phyloP scores from a whole-genome alignment of 2,888 invertebrate genomes.

The Luffia ferchaultella region DNA sequence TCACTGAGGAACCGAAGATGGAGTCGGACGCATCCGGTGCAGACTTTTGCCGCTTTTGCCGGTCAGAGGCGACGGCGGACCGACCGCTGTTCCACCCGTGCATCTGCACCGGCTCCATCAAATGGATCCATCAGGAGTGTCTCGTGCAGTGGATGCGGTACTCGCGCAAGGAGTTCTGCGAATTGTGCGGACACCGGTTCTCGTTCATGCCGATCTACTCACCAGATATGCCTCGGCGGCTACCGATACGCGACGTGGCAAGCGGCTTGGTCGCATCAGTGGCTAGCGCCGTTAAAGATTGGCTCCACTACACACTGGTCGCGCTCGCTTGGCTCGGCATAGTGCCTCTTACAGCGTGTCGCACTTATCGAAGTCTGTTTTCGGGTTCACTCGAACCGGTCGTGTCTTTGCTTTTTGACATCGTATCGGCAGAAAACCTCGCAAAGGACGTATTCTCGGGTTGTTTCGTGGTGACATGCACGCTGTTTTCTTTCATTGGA shows the following conservation, averaged over 20 bases:
- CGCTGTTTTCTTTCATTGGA: constrained; percentile 95
- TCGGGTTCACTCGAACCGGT: constrained; percentile 88
- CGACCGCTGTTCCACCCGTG: constrained; percentile 97
- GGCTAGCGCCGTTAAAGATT: constrained; percentile 92
- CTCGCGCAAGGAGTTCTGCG: constrained; percentile 98
- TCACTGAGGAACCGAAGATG: constrained; percentile 36
- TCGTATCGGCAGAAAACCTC: constrained; percentile 92
- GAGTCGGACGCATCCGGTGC: constrained; percentile 66
- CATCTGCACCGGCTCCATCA: constrained; percentile 98
- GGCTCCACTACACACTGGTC: constrained; percentile 97
- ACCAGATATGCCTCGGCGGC: constrained; percentile 98
- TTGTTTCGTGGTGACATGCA: constrained; percentile 96
- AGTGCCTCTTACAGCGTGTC: constrained; percentile 94
- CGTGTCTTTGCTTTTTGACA: constrained; percentile 88
- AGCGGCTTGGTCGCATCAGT: constrained; percentile 90
- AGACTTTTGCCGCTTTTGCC: constrained; percentile 97
- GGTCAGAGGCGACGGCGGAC: constrained; percentile 92
- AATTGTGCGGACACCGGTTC: constrained; percentile 96
- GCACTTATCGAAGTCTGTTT: constrained; percentile 94
- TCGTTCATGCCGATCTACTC: constrained; percentile 99
- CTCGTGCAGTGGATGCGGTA: constrained; percentile 99
- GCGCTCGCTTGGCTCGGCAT: constrained; percentile 97
- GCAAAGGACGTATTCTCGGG: constrained; percentile 95
- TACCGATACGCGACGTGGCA: constrained; percentile 92
- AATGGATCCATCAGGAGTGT: constrained; percentile 99